Conservation (phyloP, 2,888 invertebrate species). For the Anaspis maculata region DNA sequence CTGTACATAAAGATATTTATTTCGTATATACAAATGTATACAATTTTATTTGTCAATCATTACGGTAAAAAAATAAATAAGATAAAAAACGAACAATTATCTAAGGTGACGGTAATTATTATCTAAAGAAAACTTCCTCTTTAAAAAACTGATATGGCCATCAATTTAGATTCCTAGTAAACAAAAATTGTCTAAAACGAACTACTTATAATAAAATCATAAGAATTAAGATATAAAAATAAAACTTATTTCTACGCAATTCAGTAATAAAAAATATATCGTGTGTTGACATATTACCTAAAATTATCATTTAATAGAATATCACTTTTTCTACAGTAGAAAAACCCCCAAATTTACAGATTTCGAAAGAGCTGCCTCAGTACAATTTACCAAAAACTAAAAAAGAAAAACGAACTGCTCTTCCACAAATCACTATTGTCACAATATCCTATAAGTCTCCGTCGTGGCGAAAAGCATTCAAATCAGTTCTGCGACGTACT, state of each 20-base stretch:
- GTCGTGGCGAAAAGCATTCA: no score
- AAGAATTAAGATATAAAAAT: neutral
- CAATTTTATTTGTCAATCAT: conserved; percentile 15
- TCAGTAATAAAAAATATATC: no score
- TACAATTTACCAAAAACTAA: conserved; percentile 2
- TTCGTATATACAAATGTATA: conserved; percentile 32
- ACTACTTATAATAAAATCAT: neutral
- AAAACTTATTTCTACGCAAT: neutral
- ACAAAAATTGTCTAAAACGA: conserved; percentile 6
- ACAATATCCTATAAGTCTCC: no score
- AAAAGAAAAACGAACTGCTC: conserved; percentile 9
- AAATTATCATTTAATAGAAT: conserved; percentile 3
- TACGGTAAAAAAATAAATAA: conserved; percentile 15
- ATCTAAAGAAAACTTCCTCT: neutral
- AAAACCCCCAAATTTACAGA: conserved; percentile 8
- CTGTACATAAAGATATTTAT: conserved; percentile 21
- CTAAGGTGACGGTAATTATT: conserved; percentile 1
- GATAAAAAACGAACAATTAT: conserved; percentile 6
- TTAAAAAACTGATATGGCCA: conserved; percentile 20
- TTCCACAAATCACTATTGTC: conserved; percentile 16
- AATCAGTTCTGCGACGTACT: conserved; percentile 53
- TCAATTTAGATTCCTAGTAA: conserved; percentile 5
- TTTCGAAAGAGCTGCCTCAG: conserved; percentile 11
- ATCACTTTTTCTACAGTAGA: conserved; percentile 16
- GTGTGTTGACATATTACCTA: no score